Percentiles rank a stretch among this genome's conserved stretches.
phyloP scores from a whole-genome alignment of 2,888 invertebrate genomes.

The Copidosoma aretas region DNA sequence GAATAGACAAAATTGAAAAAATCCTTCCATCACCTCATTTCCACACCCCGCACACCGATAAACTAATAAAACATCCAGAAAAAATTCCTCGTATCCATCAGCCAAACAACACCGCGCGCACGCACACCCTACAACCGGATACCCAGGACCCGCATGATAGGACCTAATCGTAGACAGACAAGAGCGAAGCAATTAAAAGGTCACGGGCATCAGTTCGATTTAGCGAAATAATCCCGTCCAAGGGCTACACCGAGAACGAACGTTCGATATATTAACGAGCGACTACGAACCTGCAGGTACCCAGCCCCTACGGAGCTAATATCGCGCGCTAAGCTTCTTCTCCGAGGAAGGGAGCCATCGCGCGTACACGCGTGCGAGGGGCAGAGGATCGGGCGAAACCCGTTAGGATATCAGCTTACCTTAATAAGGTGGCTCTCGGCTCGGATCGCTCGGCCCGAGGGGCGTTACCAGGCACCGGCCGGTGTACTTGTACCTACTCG shows the following conservation, averaged over 20 bases:
- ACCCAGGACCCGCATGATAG: not conserved
- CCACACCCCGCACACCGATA: not conserved
- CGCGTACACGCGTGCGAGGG: too few relatives aligned
- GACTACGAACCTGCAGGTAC: not conserved
- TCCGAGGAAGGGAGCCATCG: not conserved
- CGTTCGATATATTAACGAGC: slow-evolving; percentile 29
- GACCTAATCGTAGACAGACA: not conserved
- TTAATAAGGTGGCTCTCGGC: slow-evolving; percentile 53
- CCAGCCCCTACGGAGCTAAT: slow-evolving; percentile 40
- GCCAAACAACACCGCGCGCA: too few relatives aligned
- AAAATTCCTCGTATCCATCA: too few relatives aligned
- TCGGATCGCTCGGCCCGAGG: slow-evolving; percentile 38
- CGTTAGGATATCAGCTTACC: slow-evolving; percentile 60
- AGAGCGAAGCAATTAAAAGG: slow-evolving; percentile 27
- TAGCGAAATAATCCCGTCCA: slow-evolving; percentile 32
- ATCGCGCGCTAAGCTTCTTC: slow-evolving; percentile 50
- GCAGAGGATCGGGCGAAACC: slow-evolving; percentile 36
- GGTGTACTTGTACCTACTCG: too few relatives aligned
- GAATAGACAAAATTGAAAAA: too few relatives aligned
- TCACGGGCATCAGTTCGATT: slow-evolving; percentile 16
- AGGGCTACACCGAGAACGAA: not conserved
- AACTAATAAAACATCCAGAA: slow-evolving; percentile 10
- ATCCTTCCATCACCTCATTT: too few relatives aligned
- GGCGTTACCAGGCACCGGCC: slow-evolving; percentile 55
- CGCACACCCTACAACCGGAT: too few relatives aligned